Evolutionary conservation across 2,888 invertebrate species (phyloP), one percentile per base, ranked within the genome.

Genomic region (Andricus quercusramuli): DNA sequence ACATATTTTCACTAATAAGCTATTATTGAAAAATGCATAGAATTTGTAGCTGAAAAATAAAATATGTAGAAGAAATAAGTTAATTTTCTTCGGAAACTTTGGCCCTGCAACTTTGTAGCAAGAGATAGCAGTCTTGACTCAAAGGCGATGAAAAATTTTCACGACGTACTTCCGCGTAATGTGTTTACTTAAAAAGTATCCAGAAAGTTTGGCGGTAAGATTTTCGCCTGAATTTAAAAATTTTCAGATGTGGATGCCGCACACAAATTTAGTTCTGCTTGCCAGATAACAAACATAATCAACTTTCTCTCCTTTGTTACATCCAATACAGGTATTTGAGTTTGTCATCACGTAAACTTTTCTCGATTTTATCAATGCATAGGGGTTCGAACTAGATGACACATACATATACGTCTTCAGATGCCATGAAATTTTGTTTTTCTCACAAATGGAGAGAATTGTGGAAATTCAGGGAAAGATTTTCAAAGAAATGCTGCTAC

Each of bases 131-230:
- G 32, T 32, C 29, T n/a, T 4, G 29, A 25, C 25, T 47, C 29
- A 56, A 74, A 74, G 37, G 20, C 32, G 32, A 56, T 56, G 56
- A 74, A 56, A 74, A 74, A 56, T 29, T 74, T 74, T 74, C 37
- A 32, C 74, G 74, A 56, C 32, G n/a, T 74, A 56, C 74, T 56
- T 74, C 32, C 32, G n/a, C n/a, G 32, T 56, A 56, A 56, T 56
- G 56, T 74, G 74, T 74, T 74, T 74, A 74, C 74, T 56, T 74
- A 32, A 74, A 74, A 74, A 74, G 74, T 32, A 59, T 32, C 56
- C 6, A 37, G 56, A 56, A 56, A 64, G 29, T 64, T 64, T 17
- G 17, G 5, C 17, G 29, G 25, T 29, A 29, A 64, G 64, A 15
- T 6, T 29, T 64, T 64, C 17, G 29, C 29, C 64, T 17, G 29